Percentiles rank a stretch among this genome's conserved stretches.
Conservation (phyloP, 2,113 vertebrate genomes). For the Actinemys pallida region DNA sequence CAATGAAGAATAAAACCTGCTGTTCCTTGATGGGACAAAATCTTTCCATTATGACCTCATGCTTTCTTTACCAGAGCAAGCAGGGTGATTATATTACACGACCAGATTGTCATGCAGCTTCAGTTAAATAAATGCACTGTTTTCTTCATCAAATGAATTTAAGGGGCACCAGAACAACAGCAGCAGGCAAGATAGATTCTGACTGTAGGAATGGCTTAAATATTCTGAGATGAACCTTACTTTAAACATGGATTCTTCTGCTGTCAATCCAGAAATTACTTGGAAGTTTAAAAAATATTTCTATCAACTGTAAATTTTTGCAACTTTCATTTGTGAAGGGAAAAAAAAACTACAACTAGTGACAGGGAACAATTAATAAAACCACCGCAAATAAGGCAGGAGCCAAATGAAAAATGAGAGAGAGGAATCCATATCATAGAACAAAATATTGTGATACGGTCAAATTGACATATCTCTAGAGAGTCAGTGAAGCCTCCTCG, state of each 20-base stretch:
- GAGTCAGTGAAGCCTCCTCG: not conserved
- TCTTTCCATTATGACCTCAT: slow-evolving; percentile 88
- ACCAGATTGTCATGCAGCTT: slow-evolving; percentile 45
- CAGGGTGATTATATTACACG: slow-evolving; percentile 38
- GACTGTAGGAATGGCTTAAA: slow-evolving; percentile 18
- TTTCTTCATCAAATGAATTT: slow-evolving; percentile 68
- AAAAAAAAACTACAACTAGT: not conserved
- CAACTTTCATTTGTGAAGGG: not conserved
- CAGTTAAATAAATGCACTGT: slow-evolving; percentile 46
- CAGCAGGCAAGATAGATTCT: not conserved
- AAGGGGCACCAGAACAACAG: slow-evolving; percentile 35
- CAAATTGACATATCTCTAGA: not conserved
- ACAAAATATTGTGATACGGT: not conserved
- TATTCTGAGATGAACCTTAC: not conserved
- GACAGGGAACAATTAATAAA: not conserved
- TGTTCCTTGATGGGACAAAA: slow-evolving; percentile 80
- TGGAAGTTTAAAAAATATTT: not conserved
- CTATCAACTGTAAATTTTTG: not conserved
- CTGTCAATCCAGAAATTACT: not conserved
- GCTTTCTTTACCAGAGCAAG: slow-evolving; percentile 46
- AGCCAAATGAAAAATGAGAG: not conserved
- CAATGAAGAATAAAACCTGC: slow-evolving; percentile 79
- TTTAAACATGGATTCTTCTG: not conserved
- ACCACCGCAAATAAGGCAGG: not conserved
- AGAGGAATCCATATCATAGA: not conserved